Percentiles rank a stretch among this genome's conserved stretches.
Evolutionary conservation across 2,113 vertebrate species (phyloP).

Genomic region (cattle (Bos taurus)): ARS-UCD2.0 NC_037345.1:20060501-20061000

Average conservation of each 20-base stretch:
- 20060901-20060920: too few relatives aligned
- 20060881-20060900: background rate
- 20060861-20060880: background rate
- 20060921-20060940: background rate
- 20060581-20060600: accelerated
- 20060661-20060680: background rate
- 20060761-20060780: background rate
- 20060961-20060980: background rate
- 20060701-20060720: background rate
- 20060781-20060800: background rate
- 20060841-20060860: accelerated
- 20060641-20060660: background rate
- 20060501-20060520: background rate
- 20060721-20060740: background rate
- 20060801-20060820: background rate
- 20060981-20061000: background rate
- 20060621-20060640: background rate
- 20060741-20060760: background rate
- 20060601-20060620: background rate
- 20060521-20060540: background rate
- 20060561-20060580: background rate
- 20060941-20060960: background rate
- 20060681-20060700: background rate
- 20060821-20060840: background rate
- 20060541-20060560: background rate